Evolutionary conservation across 2,888 invertebrate genomes (phyloP).

Genomic region (Meta bourneti): DNA sequence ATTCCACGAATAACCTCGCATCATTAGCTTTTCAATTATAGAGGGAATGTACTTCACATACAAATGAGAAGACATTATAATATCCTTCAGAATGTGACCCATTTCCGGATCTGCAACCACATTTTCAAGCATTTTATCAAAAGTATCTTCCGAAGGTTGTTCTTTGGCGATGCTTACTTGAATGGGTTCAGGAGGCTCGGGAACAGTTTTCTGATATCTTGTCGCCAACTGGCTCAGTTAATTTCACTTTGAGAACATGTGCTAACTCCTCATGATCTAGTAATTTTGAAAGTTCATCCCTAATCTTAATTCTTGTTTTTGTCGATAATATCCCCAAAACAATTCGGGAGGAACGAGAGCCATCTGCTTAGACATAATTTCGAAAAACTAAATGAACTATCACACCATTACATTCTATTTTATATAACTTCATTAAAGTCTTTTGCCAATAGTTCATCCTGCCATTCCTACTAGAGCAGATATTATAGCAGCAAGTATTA

Average conservation of each 20-base stretch:
- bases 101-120: background rate
- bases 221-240: no score
- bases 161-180: background rate
- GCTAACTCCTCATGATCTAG: no score
- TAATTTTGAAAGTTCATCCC: no score
- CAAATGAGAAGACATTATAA: background rate
- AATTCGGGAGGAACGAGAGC: no score
- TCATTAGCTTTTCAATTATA: slow-evolving; percentile 48
- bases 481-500: slow-evolving; percentile 35
- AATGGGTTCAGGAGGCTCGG: no score
- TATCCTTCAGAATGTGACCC: background rate
- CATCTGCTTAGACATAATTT: no score
- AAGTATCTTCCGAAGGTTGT: background rate
- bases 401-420: background rate
- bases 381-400: background rate
- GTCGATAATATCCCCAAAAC: no score
- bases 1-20: slow-evolving; percentile 21
- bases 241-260: no score
- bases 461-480: background rate
- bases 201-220: no score
- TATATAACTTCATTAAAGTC: no score
- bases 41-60: slow-evolving; percentile 1
- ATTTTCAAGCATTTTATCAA: background rate
- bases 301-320: no score
- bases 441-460: slow-evolving; percentile 12